phyloP scores from a whole-genome alignment of 2,113 vertebrate species.

The Eulemur rufifrons region DNA sequence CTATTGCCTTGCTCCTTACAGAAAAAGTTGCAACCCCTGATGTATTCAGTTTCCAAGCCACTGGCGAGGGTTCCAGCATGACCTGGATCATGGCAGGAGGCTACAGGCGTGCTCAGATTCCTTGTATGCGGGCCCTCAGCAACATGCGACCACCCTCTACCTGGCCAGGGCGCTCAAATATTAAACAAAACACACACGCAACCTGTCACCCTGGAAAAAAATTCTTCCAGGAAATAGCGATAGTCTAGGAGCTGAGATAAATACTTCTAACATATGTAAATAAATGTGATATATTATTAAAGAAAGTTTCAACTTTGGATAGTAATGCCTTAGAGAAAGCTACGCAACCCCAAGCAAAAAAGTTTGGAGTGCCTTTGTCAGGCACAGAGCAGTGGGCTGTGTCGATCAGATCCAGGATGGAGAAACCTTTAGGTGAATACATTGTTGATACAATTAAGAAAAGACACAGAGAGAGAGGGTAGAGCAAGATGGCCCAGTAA shows the following conservation, averaged over 20 bases:
- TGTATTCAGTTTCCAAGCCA: no score
- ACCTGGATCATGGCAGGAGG: not conserved
- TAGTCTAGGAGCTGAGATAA: not conserved
- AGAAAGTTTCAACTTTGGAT: not conserved
- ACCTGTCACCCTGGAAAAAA: not conserved
- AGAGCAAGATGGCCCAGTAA: not conserved
- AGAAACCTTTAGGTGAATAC: not conserved
- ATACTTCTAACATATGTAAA: not conserved
- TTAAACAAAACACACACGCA: not conserved
- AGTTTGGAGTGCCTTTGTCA: not conserved
- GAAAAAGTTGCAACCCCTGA: not conserved
- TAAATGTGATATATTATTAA: not conserved
- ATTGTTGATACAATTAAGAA: not conserved
- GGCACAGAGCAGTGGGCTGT: not conserved
- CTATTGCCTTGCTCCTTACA: not conserved
- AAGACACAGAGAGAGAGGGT: not conserved
- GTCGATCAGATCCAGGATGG: not conserved
- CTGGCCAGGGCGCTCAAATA: rapidly evolving
- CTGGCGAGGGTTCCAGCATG: not conserved
- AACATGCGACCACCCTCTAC: not conserved
- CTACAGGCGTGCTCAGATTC: not conserved
- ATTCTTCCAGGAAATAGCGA: not conserved
- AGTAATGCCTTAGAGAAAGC: not conserved
- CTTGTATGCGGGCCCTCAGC: rapidly evolving
- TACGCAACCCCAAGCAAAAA: not conserved